Evolutionary conservation across 2,888 invertebrate genomes (phyloP).

Genomic region (Julus scandinavius): DNA sequence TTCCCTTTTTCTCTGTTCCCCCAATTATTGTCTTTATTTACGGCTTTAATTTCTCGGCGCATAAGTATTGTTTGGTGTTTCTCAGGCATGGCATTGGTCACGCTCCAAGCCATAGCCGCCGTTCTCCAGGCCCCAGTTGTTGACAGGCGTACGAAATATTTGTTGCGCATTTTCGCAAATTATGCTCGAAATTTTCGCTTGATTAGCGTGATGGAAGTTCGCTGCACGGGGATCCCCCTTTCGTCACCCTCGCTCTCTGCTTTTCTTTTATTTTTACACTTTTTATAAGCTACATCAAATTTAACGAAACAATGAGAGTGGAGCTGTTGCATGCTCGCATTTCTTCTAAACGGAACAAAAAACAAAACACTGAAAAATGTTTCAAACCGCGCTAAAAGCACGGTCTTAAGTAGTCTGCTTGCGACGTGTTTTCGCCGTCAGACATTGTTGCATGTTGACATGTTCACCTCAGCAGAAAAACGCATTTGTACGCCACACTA

Average conservation of each 20-base stretch:
- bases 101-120: background rate
- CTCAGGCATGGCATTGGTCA: constrained; percentile 25
- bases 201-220: constrained; percentile 10
- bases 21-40: constrained; percentile 30
- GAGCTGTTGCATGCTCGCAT: background rate
- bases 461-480: constrained; percentile 27
- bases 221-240: constrained; percentile 7
- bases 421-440: background rate
- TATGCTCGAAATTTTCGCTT: constrained; percentile 12
- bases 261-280: background rate
- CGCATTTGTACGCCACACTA: constrained; percentile 16
- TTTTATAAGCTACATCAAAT: constrained; percentile 16
- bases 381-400: constrained; percentile 4
- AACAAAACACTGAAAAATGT: background rate
- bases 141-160: constrained; percentile 27
- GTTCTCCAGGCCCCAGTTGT: background rate
- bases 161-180: constrained; percentile 24
- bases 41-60: constrained; percentile 19
- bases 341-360: background rate
- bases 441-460: constrained; percentile 27
- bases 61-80: constrained; percentile 21
- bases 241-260: background rate
- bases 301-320: constrained; percentile 21
- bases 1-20: constrained; percentile 24
- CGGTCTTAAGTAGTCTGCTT: background rate